Percentiles rank a stretch among this genome's conserved stretches.
Conservation (phyloP, 2,888 invertebrate genomes). For the Acleris sparsana region DNA sequence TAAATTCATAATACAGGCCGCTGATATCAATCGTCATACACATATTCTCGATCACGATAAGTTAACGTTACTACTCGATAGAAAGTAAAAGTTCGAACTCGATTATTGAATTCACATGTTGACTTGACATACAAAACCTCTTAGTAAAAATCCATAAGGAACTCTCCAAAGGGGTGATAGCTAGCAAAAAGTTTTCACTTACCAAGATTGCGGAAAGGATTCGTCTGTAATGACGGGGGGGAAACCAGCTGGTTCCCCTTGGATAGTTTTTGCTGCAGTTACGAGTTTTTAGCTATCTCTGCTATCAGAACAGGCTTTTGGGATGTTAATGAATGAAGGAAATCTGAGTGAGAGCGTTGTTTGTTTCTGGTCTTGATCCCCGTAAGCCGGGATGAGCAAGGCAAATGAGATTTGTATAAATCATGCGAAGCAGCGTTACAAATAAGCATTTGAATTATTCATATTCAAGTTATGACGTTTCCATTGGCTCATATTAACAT, state of each 20-base stretch:
- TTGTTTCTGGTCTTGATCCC: slow-evolving; percentile 7
- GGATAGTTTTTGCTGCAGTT: slow-evolving; percentile 7
- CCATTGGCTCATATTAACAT: too few species aligned
- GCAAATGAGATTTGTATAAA: too few species aligned
- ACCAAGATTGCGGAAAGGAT: slow-evolving; percentile 11
- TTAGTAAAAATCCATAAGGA: slow-evolving; percentile 20
- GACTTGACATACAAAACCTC: slow-evolving; percentile 12
- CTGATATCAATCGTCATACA: too few species aligned
- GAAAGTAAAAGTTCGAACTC: too few species aligned
- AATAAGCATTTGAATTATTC: not conserved
- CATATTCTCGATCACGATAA: too few species aligned
- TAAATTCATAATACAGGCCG: too few species aligned
- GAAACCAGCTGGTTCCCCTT: not conserved
- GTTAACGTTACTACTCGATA: too few species aligned
- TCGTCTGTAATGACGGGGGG: slow-evolving; percentile 4
- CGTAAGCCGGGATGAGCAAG: not conserved
- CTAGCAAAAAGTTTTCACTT: slow-evolving; percentile 16
- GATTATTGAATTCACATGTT: not conserved
- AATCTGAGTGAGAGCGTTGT: not conserved
- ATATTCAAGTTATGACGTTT: too few species aligned
- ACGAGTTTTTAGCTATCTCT: slow-evolving; percentile 2
- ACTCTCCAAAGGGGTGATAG: slow-evolving; percentile 10
- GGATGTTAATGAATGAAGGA: slow-evolving; percentile 7
- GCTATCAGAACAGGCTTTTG: slow-evolving; percentile 3
- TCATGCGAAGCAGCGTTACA: not conserved